Evolutionary conservation across 2,797 vertebrate species (phyloP).

Genomic region (Echeneis naucrates): DNA sequence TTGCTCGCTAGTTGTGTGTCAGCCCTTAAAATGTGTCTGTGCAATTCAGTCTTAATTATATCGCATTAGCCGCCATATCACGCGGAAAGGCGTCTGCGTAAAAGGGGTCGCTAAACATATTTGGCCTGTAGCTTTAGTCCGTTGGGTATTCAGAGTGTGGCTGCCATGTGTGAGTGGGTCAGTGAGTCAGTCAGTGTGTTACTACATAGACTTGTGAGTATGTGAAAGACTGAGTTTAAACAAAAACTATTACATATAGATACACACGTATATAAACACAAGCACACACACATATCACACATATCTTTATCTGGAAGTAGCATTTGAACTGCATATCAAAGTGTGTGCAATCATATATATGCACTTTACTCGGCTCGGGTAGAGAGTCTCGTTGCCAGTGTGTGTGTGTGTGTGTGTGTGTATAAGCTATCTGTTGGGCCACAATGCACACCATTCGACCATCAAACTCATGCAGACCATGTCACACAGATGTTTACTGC

Average conservation of each 20-base stretch:
- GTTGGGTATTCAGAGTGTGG: slow-evolving; percentile 53
- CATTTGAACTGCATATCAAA: slow-evolving; percentile 27
- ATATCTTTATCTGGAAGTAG: no score
- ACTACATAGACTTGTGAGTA: slow-evolving; percentile 28
- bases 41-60: slow-evolving; percentile 72
- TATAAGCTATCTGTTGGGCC: slow-evolving; percentile 18
- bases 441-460: slow-evolving; percentile 39
- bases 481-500: slow-evolving; percentile 63
- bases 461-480: slow-evolving; percentile 38
- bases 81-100: slow-evolving; percentile 71
- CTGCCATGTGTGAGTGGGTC: slow-evolving; percentile 38
- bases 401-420: background rate
- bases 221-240: background rate
- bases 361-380: slow-evolving; percentile 31
- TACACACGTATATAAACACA: background rate
- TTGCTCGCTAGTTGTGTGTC: slow-evolving; percentile 73
- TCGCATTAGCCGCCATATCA: slow-evolving; percentile 77
- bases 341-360: slow-evolving; percentile 39
- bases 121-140: slow-evolving; percentile 66
- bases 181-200: slow-evolving; percentile 52
- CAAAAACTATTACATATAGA: background rate
- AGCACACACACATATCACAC: no score
- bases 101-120: slow-evolving; percentile 76
- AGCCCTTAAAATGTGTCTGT: slow-evolving; percentile 66
- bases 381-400: background rate